Conservation (phyloP, 2,888 invertebrate genomes). For the Temnothorax unifasciatus region DNA sequence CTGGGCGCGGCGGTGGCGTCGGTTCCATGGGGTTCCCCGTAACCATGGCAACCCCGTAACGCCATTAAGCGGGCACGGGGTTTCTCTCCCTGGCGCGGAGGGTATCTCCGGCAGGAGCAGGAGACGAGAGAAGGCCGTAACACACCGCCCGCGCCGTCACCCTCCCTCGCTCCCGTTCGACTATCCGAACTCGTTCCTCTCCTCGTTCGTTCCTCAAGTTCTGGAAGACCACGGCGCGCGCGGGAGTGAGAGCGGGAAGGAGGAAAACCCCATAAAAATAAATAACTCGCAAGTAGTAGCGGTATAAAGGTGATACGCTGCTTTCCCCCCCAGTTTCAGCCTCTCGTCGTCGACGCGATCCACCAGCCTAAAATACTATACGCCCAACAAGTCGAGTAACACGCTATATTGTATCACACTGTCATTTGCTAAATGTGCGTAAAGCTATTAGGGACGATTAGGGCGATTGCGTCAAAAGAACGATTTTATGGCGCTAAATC, state of each 20-base stretch:
- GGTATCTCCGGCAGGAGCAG: constrained; percentile 62
- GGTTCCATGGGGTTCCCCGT: constrained; percentile 84
- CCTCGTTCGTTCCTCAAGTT: constrained; percentile 60
- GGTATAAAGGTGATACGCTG: constrained; percentile 79
- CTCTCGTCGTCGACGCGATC: constrained; percentile 36
- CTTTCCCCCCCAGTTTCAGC: constrained; percentile 14
- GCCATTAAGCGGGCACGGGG: constrained; percentile 84
- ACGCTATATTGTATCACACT: constrained; percentile 8
- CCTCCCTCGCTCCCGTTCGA: constrained; percentile 35
- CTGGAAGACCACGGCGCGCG: constrained; percentile 64
- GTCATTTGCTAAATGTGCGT: constrained; percentile 10
- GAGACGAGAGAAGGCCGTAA: constrained; percentile 63
- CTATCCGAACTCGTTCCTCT: constrained; percentile 38
- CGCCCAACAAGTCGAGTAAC: constrained; percentile 17
- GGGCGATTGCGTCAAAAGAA: background rate
- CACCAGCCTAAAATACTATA: constrained; percentile 22
- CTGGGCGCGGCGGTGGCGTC: constrained; percentile 75
- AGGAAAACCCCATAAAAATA: constrained; percentile 84
- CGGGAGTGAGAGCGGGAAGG: constrained; percentile 22
- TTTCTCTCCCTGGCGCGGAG: constrained; percentile 70
- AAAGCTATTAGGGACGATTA: background rate
- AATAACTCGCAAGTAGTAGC: constrained; percentile 81
- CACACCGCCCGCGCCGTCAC: background rate
- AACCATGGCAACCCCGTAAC: constrained; percentile 85
- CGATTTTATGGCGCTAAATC: background rate